These are phyloP conservation scores for Phenacoccus solenopsis DNA, from an alignment of 1,140 invertebrate genomes.

Conservation along the genomic window DNA sequence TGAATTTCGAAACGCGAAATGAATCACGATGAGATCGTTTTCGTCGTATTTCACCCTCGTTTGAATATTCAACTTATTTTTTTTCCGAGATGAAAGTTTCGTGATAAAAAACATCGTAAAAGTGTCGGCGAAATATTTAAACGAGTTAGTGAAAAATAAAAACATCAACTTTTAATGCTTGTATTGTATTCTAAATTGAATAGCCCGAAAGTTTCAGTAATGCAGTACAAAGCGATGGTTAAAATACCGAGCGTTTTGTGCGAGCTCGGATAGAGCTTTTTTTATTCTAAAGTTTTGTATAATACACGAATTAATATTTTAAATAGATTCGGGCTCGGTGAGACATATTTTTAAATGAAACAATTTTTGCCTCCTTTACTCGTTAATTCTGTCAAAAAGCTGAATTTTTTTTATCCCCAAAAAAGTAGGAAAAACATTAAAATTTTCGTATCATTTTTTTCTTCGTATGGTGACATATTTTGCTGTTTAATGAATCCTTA, in stretches of 20 bases:
- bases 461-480: too few species aligned
- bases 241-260: not conserved
- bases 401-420: too few species aligned
- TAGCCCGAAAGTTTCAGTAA: not conserved
- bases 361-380: too few species aligned
- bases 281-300: not conserved
- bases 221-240: not conserved
- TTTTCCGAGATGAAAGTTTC: not conserved
- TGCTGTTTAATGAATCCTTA: too few species aligned
- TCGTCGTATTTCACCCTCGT: not conserved
- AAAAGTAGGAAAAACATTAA: too few species aligned
- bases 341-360: too few species aligned
- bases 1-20: not conserved
- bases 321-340: too few species aligned
- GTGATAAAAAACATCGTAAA: not conserved
- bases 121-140: too few species aligned
- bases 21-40: not conserved
- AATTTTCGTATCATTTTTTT: too few species aligned
- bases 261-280: not conserved
- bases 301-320: not conserved
- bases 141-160: not conserved
- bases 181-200: not conserved
- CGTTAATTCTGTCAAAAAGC: too few species aligned
- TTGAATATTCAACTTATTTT: not conserved
- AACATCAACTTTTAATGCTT: not conserved